These are phyloP conservation scores for Thunnus maccoyii DNA, from an alignment of 2,113 vertebrate species.

Conservation along the genomic window DNA sequence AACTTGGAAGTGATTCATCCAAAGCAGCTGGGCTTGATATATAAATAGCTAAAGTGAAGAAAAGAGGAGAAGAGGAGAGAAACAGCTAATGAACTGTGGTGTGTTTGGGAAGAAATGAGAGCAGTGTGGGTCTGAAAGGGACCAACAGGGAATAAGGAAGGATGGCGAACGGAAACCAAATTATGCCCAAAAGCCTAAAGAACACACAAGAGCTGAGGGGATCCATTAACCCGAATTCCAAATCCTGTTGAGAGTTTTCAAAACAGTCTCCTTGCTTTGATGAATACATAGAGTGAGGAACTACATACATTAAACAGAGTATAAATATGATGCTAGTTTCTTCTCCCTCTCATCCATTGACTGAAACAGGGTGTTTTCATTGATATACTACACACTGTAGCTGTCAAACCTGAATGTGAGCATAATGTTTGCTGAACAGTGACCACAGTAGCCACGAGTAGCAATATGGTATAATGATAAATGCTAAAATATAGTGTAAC, in stretches of 20 bases:
- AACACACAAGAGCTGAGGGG: neutral
- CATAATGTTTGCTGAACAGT: no score
- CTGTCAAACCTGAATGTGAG: no score
- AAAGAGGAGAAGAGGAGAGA: no score
- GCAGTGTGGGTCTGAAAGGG: neutral
- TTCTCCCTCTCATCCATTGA: neutral
- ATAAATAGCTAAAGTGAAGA: constrained; percentile 3
- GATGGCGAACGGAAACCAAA: constrained; percentile 20
- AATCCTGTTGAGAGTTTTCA: constrained; percentile 16
- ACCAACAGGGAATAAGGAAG: neutral
- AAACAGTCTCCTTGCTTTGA: neutral
- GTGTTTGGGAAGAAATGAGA: constrained; percentile 14
- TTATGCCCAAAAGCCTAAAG: constrained; percentile 14
- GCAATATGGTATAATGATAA: no score
- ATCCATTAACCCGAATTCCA: constrained; percentile 18
- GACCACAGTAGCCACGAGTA: no score
- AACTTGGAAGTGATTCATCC: neutral
- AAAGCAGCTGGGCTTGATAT: neutral
- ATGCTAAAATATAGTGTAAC: no score
- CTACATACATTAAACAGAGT: neutral
- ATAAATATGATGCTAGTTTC: neutral
- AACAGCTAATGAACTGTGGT: constrained; percentile 1
- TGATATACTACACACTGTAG: neutral
- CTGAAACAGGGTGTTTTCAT: neutral
- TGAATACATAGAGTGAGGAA: neutral